Base-by-base conservation (phyloP, 2,888 invertebrate genomes). In the Liodrosophila aerea region DNA sequence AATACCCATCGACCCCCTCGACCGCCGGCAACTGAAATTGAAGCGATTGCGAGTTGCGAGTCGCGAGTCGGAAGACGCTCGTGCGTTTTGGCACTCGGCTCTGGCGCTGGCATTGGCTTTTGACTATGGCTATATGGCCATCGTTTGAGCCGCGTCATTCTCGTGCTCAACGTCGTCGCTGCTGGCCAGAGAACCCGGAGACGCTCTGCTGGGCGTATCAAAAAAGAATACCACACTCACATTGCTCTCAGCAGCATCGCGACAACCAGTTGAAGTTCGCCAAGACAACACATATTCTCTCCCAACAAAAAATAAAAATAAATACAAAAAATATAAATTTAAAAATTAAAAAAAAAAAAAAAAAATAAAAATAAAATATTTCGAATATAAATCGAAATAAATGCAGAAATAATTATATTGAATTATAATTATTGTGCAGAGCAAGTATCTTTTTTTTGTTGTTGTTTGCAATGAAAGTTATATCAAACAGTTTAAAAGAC, bases 201-300 rank as follows among this genome's bases (percentile, higher is more conserved):
- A 49, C 52, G 31, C 40, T 47, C 40, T 58, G 34, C 44, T 36
- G 64, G 57, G 56, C 53, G 46, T 36, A 46, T 54, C 52, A 69
- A 61, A 53, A 57, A 43, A 12, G 12, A 2, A 30, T 65, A 39
- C 46, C 54, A 62, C 58, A 75, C 64, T 64, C 58, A 75, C 64
- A 67, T 59, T 61, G 63, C 59, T 64, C 40, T 54, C 56, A 64
- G 68, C 66, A 76, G 65, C 71, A 59, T 66, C 77, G 81, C 81
- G 81, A 70, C 81, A 84, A 81, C 81, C 71, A 83, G 84, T 80
- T 83, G 77, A 80, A 77, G 70, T 76, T 71, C 13, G 37, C 49
- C 16, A 40, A 18, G 62, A n/a, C 18, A 18, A 18, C 18, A 37
- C 39, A 16, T 11, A 37, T 39, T 7, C n/a, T 18, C 15, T 0